Base-by-base conservation (phyloP, 2,113 vertebrate species). In the Caracal caracal region DNA sequence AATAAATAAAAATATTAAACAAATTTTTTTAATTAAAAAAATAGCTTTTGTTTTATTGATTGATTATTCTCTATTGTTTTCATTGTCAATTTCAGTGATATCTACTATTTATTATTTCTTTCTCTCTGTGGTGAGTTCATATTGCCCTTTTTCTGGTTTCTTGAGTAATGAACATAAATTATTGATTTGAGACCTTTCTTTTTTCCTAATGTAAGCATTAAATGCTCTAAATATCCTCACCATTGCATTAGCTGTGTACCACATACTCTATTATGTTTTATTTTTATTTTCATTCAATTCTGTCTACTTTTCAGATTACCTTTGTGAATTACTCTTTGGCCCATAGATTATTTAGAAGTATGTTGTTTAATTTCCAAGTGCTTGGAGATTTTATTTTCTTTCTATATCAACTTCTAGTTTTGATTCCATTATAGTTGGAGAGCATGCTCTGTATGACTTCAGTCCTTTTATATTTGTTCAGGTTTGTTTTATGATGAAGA, bases 311-410 rank as follows among this genome's bases (percentile, higher is more conserved):
- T 28, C 56, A 56, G 35, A 19, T 78, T 84, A 37, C 17, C 28
- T 63, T 82, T 88, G 22, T 19, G 13, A 88, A 88, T 88, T 82
- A 43, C n/a, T 88, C 76, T 71, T 70, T 53, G 47, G 89, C 28
- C 30, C 11, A 53, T 82, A 88, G 30, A 75, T 90, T 90, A 93
- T 83, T 90, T 53, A 66, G 40, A 65, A 71, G 53, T 51, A 49
- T 89, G 28, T 78, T 87, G 61, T 92, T 92, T 93, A 65, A 63
- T 95, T 90, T 93, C 61, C 49, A 78, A 78, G 59, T 78, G 12
- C 86, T 87, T 81, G 26, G 40, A 56, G 49, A 93, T 90, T 75
- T 81, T 93, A 16, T 80, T 70, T 61, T 88, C 30, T 88, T 94
- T 88, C 49, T 59, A 16, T 49, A 22, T 78, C 70, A 8, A 79